Evolutionary conservation across 2,888 invertebrate genomes (phyloP).

Genomic region (Drosophila kuntzei): DNA sequence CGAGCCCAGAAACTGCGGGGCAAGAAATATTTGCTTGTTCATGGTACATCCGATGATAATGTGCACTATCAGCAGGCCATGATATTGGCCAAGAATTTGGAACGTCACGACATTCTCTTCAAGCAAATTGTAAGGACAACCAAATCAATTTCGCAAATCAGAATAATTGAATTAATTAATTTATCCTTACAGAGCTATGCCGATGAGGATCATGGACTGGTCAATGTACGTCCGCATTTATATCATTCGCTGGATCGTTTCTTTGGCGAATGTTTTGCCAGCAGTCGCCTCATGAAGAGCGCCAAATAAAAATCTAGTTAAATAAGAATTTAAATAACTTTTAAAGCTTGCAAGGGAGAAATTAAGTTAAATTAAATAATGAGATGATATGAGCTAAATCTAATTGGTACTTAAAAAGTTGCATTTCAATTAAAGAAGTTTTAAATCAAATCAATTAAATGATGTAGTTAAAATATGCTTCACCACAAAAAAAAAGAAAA

Average conservation of each 20-base stretch:
- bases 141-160: too few species aligned
- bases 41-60: slow-evolving; percentile 97
- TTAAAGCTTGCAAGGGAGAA: slow-evolving; percentile 39
- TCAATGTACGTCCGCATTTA: slow-evolving; percentile 93
- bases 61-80: slow-evolving; percentile 99
- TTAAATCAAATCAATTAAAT: slow-evolving; percentile 40
- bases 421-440: slow-evolving; percentile 55
- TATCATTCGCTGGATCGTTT: slow-evolving; percentile 96
- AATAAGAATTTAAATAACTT: slow-evolving; percentile 35
- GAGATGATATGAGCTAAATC: slow-evolving; percentile 25
- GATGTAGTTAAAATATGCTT: slow-evolving; percentile 51
- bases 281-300: slow-evolving; percentile 78
- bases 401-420: slow-evolving; percentile 70
- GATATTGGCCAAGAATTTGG: slow-evolving; percentile 94
- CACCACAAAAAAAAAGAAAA: slow-evolving; percentile 30
- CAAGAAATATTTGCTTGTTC: slow-evolving; percentile 95
- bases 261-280: slow-evolving; percentile 86
- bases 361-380: slow-evolving; percentile 8
- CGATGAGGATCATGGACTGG: slow-evolving; percentile 96
- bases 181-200: slow-evolving; percentile 91
- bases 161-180: not conserved
- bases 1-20: slow-evolving; percentile 88
- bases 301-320: slow-evolving; percentile 58
- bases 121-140: slow-evolving; percentile 91
- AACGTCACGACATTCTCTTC: slow-evolving; percentile 94